phyloP scores from a whole-genome alignment of 2,113 vertebrate species.

The Paradoxurus hermaphroditus region DNA sequence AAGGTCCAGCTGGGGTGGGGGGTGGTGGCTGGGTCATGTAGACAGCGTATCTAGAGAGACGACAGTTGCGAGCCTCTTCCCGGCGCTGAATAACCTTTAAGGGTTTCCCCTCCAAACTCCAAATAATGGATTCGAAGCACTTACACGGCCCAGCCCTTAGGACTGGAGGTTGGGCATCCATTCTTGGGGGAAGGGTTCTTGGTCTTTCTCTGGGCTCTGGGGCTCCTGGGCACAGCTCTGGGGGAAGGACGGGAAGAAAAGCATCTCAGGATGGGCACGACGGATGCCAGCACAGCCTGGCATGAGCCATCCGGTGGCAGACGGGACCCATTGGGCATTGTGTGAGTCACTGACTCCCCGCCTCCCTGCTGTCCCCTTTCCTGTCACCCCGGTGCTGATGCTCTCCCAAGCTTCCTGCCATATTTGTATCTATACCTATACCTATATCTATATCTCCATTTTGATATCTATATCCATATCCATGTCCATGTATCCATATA shows the following conservation, averaged over 20 bases:
- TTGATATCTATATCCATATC: too few relatives aligned
- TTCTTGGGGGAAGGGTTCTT: background rate
- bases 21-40: background rate
- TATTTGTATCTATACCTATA: too few relatives aligned
- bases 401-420: background rate
- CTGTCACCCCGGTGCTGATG: background rate
- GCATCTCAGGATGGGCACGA: background rate
- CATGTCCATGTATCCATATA: too few relatives aligned
- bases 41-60: background rate
- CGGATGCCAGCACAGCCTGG: too few relatives aligned
- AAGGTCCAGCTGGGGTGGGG: background rate
- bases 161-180: background rate
- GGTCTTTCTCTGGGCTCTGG: background rate
- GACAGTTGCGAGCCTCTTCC: background rate
- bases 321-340: background rate
- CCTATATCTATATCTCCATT: too few relatives aligned
- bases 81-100: background rate
- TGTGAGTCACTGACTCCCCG: background rate
- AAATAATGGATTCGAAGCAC: background rate
- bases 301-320: background rate
- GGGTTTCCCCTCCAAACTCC: background rate
- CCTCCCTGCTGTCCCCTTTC: rapidly evolving
- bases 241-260: background rate
- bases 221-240: background rate
- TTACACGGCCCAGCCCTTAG: background rate